phyloP scores from a whole-genome alignment of 2,113 vertebrate genomes.

The Mungos mungo region DNA sequence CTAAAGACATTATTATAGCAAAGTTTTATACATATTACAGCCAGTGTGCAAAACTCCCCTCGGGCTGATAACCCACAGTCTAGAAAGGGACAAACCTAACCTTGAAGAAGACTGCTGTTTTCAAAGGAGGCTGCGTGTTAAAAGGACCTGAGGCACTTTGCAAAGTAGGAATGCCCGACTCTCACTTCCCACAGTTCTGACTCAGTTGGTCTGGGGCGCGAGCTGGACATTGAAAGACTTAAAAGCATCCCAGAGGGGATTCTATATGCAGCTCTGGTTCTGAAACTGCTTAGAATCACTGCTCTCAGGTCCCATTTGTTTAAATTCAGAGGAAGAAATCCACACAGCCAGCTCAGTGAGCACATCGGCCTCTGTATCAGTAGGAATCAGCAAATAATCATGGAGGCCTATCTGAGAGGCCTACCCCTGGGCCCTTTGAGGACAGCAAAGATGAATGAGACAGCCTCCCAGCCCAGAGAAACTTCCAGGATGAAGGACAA shows the following conservation, averaged over 20 bases:
- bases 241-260: not conserved
- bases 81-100: not conserved
- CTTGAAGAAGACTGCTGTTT: not conserved
- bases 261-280: not conserved
- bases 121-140: accelerated
- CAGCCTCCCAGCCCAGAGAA: not conserved
- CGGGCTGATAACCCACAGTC: not conserved
- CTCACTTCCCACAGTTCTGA: not conserved
- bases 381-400: not conserved
- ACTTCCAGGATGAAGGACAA: not conserved
- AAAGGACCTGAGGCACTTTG: not conserved
- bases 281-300: not conserved
- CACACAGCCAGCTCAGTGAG: not conserved
- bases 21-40: not conserved
- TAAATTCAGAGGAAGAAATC: not conserved
- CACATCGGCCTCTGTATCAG: not conserved
- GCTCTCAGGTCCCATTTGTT: not conserved
- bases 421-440: not conserved
- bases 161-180: not conserved
- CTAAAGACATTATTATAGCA: constrained; percentile 6
- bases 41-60: not conserved
- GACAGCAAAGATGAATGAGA: not conserved
- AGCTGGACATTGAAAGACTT: not conserved
- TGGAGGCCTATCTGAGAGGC: not conserved
- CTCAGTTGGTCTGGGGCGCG: accelerated